These are phyloP conservation scores for Zootoca vivipara DNA, from an alignment of 2,113 vertebrate species.

Conservation along the genomic window DNA sequence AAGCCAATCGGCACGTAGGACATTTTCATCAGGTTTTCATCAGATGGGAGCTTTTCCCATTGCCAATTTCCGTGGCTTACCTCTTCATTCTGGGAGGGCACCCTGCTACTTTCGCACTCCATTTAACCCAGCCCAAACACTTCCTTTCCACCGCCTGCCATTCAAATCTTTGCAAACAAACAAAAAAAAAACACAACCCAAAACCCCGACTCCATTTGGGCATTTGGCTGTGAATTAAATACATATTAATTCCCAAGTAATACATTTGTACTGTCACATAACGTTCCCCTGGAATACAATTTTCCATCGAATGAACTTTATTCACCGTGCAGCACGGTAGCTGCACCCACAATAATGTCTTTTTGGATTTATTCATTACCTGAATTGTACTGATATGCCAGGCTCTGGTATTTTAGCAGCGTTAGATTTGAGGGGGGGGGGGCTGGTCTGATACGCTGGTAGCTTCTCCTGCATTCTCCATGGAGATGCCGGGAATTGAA, in stretches of 20 bases:
- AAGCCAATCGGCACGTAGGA: conserved; percentile 29
- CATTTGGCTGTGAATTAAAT: conserved; percentile 72
- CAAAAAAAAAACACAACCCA: no score
- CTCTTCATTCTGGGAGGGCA: conserved; percentile 38
- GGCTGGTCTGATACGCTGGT: neutral
- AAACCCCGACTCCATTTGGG: conserved; percentile 49
- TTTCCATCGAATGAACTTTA: conserved; percentile 72
- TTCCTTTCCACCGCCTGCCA: conserved; percentile 64
- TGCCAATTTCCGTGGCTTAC: conserved; percentile 9
- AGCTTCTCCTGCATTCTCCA: neutral
- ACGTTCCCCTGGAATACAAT: conserved; percentile 69
- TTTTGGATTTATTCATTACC: conserved; percentile 71
- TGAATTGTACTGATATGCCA: conserved; percentile 55
- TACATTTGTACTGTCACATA: conserved; percentile 70
- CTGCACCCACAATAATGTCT: conserved; percentile 69
- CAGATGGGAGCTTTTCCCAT: neutral
- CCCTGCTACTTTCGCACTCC: conserved; percentile 53
- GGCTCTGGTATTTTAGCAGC: conserved; percentile 58
- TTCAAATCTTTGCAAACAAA: conserved; percentile 67
- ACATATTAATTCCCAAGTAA: conserved; percentile 71
- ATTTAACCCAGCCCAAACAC: conserved; percentile 65
- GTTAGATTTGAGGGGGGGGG: no score
- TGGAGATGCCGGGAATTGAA: no score
- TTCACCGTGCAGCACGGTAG: conserved; percentile 66
- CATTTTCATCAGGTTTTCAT: neutral